phyloP scores from a whole-genome alignment of 1,140 invertebrate genomes.

The Cherax quadricarinatus region DNA sequence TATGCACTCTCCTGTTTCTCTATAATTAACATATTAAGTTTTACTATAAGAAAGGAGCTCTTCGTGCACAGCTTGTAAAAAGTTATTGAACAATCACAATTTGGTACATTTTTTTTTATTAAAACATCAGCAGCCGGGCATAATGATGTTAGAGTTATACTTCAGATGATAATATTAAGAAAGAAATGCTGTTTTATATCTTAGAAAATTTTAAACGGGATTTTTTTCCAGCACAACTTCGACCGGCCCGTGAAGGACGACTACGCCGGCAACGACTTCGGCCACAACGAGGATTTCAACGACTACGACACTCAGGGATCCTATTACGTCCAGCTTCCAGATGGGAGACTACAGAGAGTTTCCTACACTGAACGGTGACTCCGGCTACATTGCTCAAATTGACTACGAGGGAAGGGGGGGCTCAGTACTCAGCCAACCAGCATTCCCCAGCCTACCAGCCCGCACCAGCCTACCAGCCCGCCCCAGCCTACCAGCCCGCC shows the following conservation, averaged over 20 bases:
- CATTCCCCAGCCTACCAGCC: neutral
- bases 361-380: conserved; percentile 1
- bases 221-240: neutral
- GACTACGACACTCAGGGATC: conserved; percentile 10
- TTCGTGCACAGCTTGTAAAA: no score
- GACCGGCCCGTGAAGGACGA: neutral
- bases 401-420: neutral
- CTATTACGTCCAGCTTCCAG: neutral
- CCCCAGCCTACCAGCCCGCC: neutral
- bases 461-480: neutral
- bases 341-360: neutral
- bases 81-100: neutral
- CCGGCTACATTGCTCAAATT: neutral
- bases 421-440: conserved; percentile 3
- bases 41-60: no score
- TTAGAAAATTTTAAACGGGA: neutral
- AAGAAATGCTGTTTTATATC: neutral
- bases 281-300: neutral
- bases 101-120: neutral
- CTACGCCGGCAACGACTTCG: neutral
- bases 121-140: neutral
- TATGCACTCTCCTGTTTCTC: no score
- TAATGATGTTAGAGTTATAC: no score
- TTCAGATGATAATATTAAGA: neutral
- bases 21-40: no score